phyloP scores from a whole-genome alignment of 2,888 invertebrate species.

The Luffia ferchaultella region DNA sequence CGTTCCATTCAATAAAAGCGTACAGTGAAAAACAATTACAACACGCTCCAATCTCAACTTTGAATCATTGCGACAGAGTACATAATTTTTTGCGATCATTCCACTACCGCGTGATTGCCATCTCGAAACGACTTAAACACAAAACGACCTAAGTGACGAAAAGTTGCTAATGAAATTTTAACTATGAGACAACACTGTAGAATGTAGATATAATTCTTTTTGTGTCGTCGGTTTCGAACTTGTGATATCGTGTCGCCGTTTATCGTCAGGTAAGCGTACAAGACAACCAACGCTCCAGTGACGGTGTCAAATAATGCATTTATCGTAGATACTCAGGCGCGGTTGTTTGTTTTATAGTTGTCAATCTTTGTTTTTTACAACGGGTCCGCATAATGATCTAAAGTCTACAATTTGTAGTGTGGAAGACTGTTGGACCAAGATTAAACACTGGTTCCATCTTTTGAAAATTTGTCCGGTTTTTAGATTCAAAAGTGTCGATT shows the following conservation, averaged over 20 bases:
- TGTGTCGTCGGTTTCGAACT: no score
- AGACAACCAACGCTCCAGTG: conserved; percentile 10
- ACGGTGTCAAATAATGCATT: conserved; percentile 14
- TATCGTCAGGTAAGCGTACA: neutral
- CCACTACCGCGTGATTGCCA: neutral
- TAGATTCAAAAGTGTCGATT: no score
- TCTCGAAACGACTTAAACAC: neutral
- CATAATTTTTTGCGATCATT: neutral
- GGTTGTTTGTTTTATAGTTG: neutral
- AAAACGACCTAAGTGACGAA: neutral
- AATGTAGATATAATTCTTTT: no score
- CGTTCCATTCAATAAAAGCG: conserved; percentile 14
- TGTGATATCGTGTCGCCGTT: neutral
- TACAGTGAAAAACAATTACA: conserved; percentile 10
- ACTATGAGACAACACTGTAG: no score
- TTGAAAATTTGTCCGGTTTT: no score
- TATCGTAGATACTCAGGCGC: conserved; percentile 8
- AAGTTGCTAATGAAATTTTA: no score
- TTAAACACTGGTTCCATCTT: no score
- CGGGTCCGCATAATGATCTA: no score
- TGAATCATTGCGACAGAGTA: conserved; percentile 5
- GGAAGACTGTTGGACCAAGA: no score
- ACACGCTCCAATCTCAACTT: conserved; percentile 3
- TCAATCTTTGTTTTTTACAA: neutral
- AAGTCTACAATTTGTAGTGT: no score